These are phyloP conservation scores for Crenichthys baileyi DNA, from an alignment of 2,797 vertebrate genomes.

Conservation along the genomic window DNA sequence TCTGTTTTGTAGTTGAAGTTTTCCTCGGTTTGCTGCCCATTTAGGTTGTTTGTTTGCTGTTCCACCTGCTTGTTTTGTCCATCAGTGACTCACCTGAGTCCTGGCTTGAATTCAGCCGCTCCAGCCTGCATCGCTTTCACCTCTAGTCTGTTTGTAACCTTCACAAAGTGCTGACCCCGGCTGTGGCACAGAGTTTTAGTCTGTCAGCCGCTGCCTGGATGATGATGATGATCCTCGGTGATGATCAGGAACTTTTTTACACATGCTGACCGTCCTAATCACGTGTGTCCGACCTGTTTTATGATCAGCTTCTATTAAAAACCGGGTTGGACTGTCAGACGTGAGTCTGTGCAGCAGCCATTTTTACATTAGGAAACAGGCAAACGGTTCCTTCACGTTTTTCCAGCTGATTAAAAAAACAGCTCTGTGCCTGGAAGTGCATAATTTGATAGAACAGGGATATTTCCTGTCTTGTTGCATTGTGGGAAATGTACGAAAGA, in stretches of 20 bases:
- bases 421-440: background rate
- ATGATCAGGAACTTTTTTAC: background rate
- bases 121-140: too few relatives aligned
- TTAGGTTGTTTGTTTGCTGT: too few relatives aligned
- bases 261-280: background rate
- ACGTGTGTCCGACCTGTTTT: background rate
- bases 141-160: too few relatives aligned
- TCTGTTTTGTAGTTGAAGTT: too few relatives aligned
- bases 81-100: too few relatives aligned
- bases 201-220: too few relatives aligned
- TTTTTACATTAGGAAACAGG: background rate
- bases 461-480: background rate
- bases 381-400: background rate
- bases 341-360: background rate
- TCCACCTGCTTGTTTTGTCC: too few relatives aligned
- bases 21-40: too few relatives aligned
- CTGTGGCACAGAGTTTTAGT: too few relatives aligned
- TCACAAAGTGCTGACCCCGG: too few relatives aligned
- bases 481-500: slow-evolving; percentile 2
- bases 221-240: too few relatives aligned
- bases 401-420: background rate
- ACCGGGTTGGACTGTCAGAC: slow-evolving; percentile 15
- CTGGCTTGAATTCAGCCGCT: too few relatives aligned
- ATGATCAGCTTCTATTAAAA: slow-evolving; percentile 1
- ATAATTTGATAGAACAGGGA: background rate